Conservation (phyloP, 2,797 vertebrate species). For the Pseudomugil gertrudae region DNA sequence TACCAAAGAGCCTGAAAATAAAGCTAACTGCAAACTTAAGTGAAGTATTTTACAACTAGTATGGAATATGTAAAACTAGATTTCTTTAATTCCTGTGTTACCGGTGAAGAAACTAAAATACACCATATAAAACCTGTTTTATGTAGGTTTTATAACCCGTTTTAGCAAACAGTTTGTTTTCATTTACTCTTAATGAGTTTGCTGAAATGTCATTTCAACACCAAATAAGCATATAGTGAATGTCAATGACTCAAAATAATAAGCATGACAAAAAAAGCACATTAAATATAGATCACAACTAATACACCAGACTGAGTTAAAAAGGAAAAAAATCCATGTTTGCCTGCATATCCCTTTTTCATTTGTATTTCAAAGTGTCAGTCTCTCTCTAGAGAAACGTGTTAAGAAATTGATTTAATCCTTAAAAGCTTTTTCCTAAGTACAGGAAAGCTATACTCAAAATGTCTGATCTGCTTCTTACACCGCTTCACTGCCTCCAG, state of each 20-base stretch:
- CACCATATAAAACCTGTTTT: constrained; percentile 22
- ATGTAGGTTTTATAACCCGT: no score
- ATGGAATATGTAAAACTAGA: no score
- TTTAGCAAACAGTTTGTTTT: no score
- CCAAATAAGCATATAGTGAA: constrained; percentile 8
- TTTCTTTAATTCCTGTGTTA: no score
- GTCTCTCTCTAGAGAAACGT: constrained; percentile 40
- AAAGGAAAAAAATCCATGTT: constrained; percentile 40
- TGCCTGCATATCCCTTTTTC: constrained; percentile 36
- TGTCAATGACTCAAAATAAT: constrained; percentile 19
- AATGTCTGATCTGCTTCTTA: constrained; percentile 44
- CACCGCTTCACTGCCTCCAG: constrained; percentile 41
- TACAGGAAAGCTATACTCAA: constrained; percentile 38
- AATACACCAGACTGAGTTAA: neutral
- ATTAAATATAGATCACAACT: neutral
- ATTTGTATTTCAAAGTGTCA: constrained; percentile 58
- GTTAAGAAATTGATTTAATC: constrained; percentile 58
- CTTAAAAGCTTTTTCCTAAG: constrained; percentile 55
- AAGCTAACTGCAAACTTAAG: constrained; percentile 33
- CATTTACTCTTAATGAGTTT: no score
- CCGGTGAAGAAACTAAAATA: no score
- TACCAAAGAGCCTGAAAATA: constrained; percentile 24
- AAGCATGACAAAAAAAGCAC: neutral
- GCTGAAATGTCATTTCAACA: neutral
- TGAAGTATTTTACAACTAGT: no score